Conservation (phyloP, 2,113 vertebrate species). For the Onychostoma macrolepis region DNA sequence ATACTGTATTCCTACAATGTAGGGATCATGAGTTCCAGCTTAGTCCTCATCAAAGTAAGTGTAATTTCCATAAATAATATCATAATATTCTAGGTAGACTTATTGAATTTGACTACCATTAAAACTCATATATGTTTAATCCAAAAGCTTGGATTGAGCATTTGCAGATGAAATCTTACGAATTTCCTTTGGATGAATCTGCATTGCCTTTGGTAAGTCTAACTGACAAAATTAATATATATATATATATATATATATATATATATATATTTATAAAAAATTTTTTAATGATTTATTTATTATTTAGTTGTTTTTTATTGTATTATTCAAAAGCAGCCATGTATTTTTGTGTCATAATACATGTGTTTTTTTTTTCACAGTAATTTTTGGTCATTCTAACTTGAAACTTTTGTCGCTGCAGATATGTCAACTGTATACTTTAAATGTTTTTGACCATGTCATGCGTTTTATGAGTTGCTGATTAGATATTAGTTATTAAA, state of each 20-base stretch:
- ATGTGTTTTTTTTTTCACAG: too few relatives aligned
- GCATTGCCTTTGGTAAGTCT: constrained; percentile 61
- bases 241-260: too few relatives aligned
- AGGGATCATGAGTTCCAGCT: not conserved
- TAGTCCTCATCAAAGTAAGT: constrained; percentile 1
- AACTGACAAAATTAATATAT: not conserved
- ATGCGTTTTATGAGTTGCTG: too few relatives aligned
- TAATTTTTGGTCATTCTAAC: too few relatives aligned
- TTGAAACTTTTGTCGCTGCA: too few relatives aligned
- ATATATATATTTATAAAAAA: too few relatives aligned
- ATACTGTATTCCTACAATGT: not conserved
- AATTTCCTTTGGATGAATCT: constrained; percentile 58
- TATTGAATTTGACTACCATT: not conserved
- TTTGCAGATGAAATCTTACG: constrained; percentile 56
- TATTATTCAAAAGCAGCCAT: too few relatives aligned
- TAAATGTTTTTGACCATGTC: not conserved
- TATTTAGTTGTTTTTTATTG: too few relatives aligned
- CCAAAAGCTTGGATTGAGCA: constrained; percentile 63
- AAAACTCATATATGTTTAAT: not conserved
- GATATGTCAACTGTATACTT: too few relatives aligned
- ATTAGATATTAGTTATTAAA: not conserved
- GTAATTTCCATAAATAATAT: not conserved
- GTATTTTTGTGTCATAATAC: too few relatives aligned
- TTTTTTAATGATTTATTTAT: too few relatives aligned
- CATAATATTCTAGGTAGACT: not conserved